Evolutionary conservation across 2,113 vertebrate genomes (phyloP), one percentile per base, ranked within the genome.

Genomic region (Bambusicola thoracicus): DNA sequence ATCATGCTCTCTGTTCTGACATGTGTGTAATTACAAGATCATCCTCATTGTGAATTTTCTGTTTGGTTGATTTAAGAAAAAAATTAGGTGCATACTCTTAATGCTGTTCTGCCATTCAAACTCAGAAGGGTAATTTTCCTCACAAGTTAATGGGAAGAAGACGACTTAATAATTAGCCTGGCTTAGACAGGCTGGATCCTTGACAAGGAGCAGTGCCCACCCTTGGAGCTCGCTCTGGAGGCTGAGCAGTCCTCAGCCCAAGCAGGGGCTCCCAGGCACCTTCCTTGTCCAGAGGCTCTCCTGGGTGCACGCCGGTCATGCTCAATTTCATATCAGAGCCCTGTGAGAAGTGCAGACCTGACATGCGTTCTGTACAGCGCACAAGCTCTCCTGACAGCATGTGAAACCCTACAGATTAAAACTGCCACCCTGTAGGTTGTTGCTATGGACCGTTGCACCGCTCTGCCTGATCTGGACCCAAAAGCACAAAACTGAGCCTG

Each of bases 21-120:
- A 2, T 67, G 61, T 65, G 34, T 92, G 66, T 69, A 96, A 97
- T 97, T 97, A 96, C 91, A 96, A 74, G 84, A 92, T 80, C 81
- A 92, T 88, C 69, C 32, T 89, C 74, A 73, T 85, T 87, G 87
- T 68, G 53, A 78, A 81, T 89, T 94, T 79, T 81, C 67, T 65
- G 69, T 95, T 79, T 73, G 95, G 85, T 85, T 91, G 91, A 91
- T 93, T 90, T 93, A 88, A 78, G 70, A 11, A 69, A 78, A 87
- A 90, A 87, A 87, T 70, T 92, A 88, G 46, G 27, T 51, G 48
- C 55, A 58, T 61, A 48, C 8, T 83, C 75, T 70, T 62, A 94
- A 83, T 85, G 76, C 48, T 62, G 56, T 58, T 90, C 53, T 94
- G 87, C 68, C 91, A 93, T 66, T 95, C 92, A 92, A 61, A 75